Conservation (phyloP, 2,113 vertebrate species). For the Thomomys bottae region DNA sequence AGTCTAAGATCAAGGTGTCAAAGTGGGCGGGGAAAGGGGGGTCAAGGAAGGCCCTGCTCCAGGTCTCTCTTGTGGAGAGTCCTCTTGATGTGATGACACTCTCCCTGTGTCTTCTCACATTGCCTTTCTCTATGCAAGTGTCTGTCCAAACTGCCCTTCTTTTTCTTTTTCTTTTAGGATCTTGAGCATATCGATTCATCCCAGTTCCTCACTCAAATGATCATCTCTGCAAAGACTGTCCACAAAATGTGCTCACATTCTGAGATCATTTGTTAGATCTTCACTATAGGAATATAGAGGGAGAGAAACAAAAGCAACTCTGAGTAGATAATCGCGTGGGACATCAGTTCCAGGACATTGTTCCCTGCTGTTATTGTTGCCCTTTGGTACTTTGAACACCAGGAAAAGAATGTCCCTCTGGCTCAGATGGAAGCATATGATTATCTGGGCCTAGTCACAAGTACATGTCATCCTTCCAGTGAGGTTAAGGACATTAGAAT, state of each 20-base stretch:
- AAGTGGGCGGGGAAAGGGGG: neutral
- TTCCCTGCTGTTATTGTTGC: neutral
- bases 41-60: neutral
- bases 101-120: neutral
- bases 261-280: neutral
- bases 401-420: neutral
- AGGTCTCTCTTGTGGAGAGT: neutral
- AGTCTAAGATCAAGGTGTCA: neutral
- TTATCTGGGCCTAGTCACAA: neutral
- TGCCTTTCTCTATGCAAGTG: neutral
- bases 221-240: neutral
- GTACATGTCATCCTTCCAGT: neutral
- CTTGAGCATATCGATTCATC: neutral
- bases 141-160: neutral
- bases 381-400: neutral
- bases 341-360: neutral
- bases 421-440: neutral
- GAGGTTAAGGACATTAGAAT: slow-evolving; percentile 10
- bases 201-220: neutral
- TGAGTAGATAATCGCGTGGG: neutral
- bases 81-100: neutral
- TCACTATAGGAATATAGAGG: neutral
- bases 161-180: neutral
- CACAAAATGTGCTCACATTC: neutral
- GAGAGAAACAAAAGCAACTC: neutral